These are phyloP conservation scores for Syngnathoides biaculeatus DNA, from an alignment of 2,113 vertebrate genomes.

Conservation along the genomic window DNA sequence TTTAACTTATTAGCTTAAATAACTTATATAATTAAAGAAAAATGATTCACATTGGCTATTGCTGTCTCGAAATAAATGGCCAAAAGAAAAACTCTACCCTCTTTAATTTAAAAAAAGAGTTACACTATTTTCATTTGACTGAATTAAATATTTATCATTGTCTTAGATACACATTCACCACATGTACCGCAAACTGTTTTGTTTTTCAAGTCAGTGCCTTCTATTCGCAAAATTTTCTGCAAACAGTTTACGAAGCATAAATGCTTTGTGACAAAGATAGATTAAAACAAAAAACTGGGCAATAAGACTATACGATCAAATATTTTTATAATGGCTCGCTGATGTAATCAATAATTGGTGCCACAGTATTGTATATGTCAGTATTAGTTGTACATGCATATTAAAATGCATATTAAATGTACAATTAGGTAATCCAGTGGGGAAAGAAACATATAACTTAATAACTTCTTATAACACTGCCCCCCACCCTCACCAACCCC, in stretches of 20 bases:
- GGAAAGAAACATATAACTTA: conserved; percentile 62
- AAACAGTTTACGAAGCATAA: not conserved
- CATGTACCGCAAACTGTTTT: conserved; percentile 29
- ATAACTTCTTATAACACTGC: conserved; percentile 54
- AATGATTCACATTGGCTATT: conserved; percentile 59
- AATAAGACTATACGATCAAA: conserved; percentile 26
- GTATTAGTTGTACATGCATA: no score
- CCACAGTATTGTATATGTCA: no score
- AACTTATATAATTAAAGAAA: conserved; percentile 72
- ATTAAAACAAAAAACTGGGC: conserved; percentile 1
- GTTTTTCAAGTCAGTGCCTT: not conserved
- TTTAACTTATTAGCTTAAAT: conserved; percentile 51
- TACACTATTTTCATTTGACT: conserved; percentile 56
- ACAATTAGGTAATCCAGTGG: conserved; percentile 59
- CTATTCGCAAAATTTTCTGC: not conserved
- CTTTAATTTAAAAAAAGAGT: conserved; percentile 67
- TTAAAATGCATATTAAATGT: conserved; percentile 64
- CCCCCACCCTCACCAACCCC: conserved; percentile 29
- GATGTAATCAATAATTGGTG: conserved; percentile 45
- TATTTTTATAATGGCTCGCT: conserved; percentile 33
- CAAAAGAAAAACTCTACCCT: conserved; percentile 61
- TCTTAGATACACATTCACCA: conserved; percentile 41
- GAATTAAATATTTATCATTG: conserved; percentile 54
- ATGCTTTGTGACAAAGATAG: not conserved
- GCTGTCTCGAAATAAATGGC: conserved; percentile 65